A percentile compares a stretch with the other conserved stretches of the same genome.
These are phyloP conservation scores for Pterostichus madidus DNA, from an alignment of 2,888 invertebrate species.

Conservation along the genomic window DNA sequence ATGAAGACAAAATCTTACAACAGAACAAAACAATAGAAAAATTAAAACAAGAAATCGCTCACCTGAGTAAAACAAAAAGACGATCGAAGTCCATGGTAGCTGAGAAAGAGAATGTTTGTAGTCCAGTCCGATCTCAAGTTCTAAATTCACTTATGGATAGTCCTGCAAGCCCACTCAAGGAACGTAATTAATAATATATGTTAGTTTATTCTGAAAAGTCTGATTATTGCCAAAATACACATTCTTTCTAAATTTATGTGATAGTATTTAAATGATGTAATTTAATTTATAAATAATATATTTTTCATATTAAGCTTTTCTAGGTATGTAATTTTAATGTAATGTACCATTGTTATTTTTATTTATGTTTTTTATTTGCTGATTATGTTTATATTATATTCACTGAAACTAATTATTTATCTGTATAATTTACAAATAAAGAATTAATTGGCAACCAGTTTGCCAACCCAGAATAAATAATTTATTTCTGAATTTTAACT, in stretches of 20 bases:
- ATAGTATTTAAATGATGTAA: conserved; percentile 41
- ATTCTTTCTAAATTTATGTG: conserved; percentile 48
- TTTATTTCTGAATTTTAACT: too few relatives aligned
- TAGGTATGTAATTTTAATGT: conserved; percentile 22
- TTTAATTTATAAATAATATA: conserved; percentile 44
- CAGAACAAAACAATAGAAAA: conserved; percentile 77
- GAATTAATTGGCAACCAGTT: conserved; percentile 5
- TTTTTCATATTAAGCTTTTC: conserved; percentile 41
- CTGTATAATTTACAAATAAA: conserved; percentile 47
- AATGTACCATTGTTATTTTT: conserved; percentile 43
- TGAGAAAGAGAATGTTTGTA: conserved; percentile 78
- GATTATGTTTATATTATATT: conserved; percentile 42
- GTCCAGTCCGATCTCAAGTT: conserved; percentile 74
- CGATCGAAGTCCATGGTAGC: conserved; percentile 70
- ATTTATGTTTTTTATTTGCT: conserved; percentile 39
- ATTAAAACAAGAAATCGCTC: conserved; percentile 73
- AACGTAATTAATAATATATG: conserved; percentile 74
- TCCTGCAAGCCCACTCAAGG: conserved; percentile 76
- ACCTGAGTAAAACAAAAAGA: conserved; percentile 66
- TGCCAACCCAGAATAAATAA: conserved; percentile 15
- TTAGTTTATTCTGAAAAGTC: conserved; percentile 29
- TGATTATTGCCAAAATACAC: conserved; percentile 51
- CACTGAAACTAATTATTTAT: conserved; percentile 25
- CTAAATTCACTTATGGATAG: conserved; percentile 72
- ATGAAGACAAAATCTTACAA: conserved; percentile 68